These are phyloP conservation scores for Cuculus canorus DNA, from an alignment of 2,797 vertebrate species.

Conservation along the genomic window DNA sequence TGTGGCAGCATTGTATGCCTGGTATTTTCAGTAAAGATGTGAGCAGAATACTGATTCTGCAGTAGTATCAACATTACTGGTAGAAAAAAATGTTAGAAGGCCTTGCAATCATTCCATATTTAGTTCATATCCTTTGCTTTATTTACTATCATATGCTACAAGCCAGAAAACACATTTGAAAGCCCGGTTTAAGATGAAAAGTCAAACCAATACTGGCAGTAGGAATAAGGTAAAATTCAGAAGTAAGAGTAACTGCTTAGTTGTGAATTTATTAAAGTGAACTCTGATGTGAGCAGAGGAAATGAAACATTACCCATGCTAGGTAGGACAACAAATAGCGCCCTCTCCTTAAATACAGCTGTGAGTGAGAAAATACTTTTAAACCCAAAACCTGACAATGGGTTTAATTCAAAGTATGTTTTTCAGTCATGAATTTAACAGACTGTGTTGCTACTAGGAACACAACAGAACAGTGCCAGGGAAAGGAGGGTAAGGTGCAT, in stretches of 20 bases:
- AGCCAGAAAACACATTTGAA: background rate
- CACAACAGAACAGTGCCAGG: background rate
- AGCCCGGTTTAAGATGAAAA: background rate
- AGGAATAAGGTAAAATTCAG: background rate
- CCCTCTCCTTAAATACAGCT: background rate
- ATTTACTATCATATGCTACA: background rate
- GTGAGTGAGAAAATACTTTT: background rate
- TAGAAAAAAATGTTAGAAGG: background rate
- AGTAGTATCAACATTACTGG: background rate
- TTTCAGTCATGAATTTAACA: background rate
- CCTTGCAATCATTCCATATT: background rate
- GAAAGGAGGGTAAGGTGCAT: background rate
- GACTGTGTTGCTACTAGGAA: background rate
- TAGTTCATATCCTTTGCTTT: background rate
- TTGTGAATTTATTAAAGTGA: background rate
- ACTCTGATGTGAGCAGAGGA: background rate
- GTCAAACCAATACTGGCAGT: background rate
- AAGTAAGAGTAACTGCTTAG: background rate
- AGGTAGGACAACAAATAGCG: background rate
- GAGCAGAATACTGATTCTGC: background rate
- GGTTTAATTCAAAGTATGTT: background rate
- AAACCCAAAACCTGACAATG: background rate
- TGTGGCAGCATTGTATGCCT: background rate
- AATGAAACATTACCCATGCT: background rate
- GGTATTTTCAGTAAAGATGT: background rate